phyloP scores from a whole-genome alignment of 2,888 invertebrate genomes.

The Cheilosia vernalis region DNA sequence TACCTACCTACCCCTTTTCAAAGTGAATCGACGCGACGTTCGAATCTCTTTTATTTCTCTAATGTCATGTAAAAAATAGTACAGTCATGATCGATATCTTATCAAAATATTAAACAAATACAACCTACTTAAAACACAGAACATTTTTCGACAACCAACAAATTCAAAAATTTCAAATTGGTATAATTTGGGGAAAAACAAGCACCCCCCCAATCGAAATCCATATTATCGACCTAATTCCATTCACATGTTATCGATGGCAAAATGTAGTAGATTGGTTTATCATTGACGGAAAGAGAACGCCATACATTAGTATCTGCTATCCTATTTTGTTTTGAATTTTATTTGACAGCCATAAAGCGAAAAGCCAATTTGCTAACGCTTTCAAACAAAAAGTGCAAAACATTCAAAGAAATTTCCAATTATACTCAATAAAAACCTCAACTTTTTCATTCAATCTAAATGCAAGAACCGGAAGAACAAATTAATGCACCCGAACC shows the following conservation, averaged over 20 bases:
- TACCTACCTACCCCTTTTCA: too few relatives aligned
- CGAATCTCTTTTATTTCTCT: too few relatives aligned
- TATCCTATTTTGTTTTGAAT: slow-evolving; percentile 68
- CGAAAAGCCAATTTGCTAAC: slow-evolving; percentile 71
- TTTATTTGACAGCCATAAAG: slow-evolving; percentile 68
- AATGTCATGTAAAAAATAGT: too few relatives aligned
- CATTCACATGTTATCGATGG: neutral
- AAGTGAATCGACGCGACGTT: too few relatives aligned
- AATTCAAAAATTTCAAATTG: too few relatives aligned
- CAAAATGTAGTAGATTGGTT: neutral
- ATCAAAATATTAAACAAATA: too few relatives aligned
- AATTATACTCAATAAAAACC: slow-evolving; percentile 59
- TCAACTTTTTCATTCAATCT: neutral
- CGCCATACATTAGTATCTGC: neutral
- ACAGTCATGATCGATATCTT: too few relatives aligned
- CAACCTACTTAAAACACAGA: too few relatives aligned
- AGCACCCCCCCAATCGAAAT: too few relatives aligned
- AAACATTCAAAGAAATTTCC: slow-evolving; percentile 54
- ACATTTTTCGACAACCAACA: too few relatives aligned
- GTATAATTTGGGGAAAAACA: too few relatives aligned
- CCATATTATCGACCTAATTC: too few relatives aligned
- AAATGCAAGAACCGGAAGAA: slow-evolving; percentile 75
- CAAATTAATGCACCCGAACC: slow-evolving; percentile 37
- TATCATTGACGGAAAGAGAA: slow-evolving; percentile 47
- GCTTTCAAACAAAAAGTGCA: slow-evolving; percentile 69